phyloP scores from a whole-genome alignment of 2,797 vertebrate genomes.

The Coregonus sp. region DNA sequence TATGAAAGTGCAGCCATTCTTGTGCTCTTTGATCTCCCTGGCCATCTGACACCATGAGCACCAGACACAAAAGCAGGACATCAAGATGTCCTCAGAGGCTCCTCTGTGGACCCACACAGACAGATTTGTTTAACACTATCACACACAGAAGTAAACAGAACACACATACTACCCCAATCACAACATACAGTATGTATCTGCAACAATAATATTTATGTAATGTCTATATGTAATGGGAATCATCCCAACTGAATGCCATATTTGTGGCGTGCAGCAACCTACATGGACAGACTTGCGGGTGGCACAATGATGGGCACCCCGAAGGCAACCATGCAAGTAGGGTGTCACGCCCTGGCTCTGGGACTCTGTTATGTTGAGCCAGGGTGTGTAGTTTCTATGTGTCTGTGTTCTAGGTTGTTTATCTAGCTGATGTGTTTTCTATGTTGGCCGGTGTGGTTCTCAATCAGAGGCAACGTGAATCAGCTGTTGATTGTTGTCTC shows the following conservation, averaged over 20 bases:
- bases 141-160: not conserved
- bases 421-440: no score
- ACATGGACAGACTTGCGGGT: conserved; percentile 30
- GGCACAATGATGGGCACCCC: conserved; percentile 27
- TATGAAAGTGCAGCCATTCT: not conserved
- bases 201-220: not conserved
- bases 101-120: not conserved
- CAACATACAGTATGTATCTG: not conserved
- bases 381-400: no score
- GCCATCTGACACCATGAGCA: conserved; percentile 9
- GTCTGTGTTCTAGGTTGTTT: no score
- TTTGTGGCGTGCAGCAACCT: conserved; percentile 43
- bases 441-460: no score
- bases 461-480: no score
- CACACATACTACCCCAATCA: not conserved
- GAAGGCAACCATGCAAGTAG: not conserved
- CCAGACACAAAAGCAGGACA: not conserved
- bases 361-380: no score
- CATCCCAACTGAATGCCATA: conserved; percentile 34
- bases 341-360: no score
- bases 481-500: no score
- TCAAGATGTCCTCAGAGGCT: not conserved
- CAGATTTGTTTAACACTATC: not conserved
- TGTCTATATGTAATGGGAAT: not conserved
- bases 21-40: not conserved